Base-by-base conservation (phyloP, 2,113 vertebrate species). In the Vulpes ferrilata region DNA sequence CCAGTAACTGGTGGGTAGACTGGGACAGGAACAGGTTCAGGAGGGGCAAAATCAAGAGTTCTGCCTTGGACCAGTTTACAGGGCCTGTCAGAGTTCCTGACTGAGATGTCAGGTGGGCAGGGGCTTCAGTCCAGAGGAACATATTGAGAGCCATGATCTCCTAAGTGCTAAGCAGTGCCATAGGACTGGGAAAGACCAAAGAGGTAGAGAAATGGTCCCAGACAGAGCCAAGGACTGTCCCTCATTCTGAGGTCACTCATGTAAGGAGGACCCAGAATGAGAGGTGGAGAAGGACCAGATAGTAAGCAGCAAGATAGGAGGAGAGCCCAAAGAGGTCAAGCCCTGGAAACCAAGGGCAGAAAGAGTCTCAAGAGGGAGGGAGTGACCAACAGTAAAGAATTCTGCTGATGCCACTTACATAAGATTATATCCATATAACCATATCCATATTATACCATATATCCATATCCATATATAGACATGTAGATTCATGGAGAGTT, bases 351-450 rank as follows among this genome's bases (percentile, higher is more conserved):
- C 27, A 48, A 51, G 27, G 79, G 48, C 23, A 88, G 55, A 65
- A 43, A 23, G 30, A 53, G 57, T 23, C 51, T 25, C 64, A 20
- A 3, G 5, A 83, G 69, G 57, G 59, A 17, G 59, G 76, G 23
- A 5, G 30, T 12, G 30, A 30, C 4, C 22, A 48, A 0, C 3
- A 6, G 53, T 20, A 53, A 32, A 12, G 51, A 20, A 27, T 35
- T 38, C 53, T 27, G 17, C 48, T 2, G 12, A 55, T 0, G 1
- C 1, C 15, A 19, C 30, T 7, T 5, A 10, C 0, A 7, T 23
- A 64, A 64, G 59, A 2, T 43, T 62, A 79, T 20, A 8, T 27
- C 3, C 43, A 51, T 78, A 27, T 51, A 51, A 30, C 43, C 43
- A 43, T 43, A 43, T 43, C 43, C 6, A 43, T 43, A 43, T 43